Percentiles rank a stretch among this genome's conserved stretches.
phyloP scores from a whole-genome alignment of 1,140 invertebrate species.

The Drosophila tsacasi region DNA sequence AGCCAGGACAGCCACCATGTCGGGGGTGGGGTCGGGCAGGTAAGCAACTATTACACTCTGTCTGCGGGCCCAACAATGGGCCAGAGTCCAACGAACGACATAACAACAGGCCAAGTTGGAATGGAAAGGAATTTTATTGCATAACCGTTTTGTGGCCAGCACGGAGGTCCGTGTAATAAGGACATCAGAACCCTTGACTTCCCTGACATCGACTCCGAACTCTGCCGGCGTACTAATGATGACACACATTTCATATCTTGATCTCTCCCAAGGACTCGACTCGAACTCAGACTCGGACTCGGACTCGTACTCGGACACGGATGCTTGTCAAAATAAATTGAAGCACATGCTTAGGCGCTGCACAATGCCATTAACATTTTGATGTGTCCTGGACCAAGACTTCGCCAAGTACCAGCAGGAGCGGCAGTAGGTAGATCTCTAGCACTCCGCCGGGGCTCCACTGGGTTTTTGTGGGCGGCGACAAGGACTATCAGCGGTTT shows the following conservation, averaged over 20 bases:
- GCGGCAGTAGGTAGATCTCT: conserved; percentile 1
- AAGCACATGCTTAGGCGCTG: conserved; percentile 79
- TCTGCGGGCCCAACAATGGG: conserved; percentile 30
- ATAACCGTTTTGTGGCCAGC: conserved; percentile 62
- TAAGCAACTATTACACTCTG: conserved; percentile 55
- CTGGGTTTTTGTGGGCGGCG: conserved; percentile 29
- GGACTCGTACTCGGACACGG: conserved; percentile 15
- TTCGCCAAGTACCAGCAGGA: neutral
- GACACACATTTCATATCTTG: conserved; percentile 82
- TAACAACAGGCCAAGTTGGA: conserved; percentile 1
- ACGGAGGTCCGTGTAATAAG: conserved; percentile 59
- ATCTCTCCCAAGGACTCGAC: conserved; percentile 52
- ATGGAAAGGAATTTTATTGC: conserved; percentile 71
- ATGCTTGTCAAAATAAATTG: conserved; percentile 76
- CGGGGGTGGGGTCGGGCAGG: conserved; percentile 43
- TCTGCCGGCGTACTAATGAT: conserved; percentile 69
- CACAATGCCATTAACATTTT: conserved; percentile 69
- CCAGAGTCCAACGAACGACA: conserved; percentile 5
- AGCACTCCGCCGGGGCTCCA: conserved; percentile 9
- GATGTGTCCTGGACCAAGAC: conserved; percentile 28
- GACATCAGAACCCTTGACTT: conserved; percentile 64
- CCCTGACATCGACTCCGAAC: conserved; percentile 22
- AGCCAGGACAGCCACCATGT: neutral
- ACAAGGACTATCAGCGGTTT: conserved; percentile 65
- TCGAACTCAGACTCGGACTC: neutral